Evolutionary conservation across 2,888 invertebrate genomes (phyloP), one percentile per base, ranked within the genome.

Genomic region (Entomobrya multifasciata): DNA sequence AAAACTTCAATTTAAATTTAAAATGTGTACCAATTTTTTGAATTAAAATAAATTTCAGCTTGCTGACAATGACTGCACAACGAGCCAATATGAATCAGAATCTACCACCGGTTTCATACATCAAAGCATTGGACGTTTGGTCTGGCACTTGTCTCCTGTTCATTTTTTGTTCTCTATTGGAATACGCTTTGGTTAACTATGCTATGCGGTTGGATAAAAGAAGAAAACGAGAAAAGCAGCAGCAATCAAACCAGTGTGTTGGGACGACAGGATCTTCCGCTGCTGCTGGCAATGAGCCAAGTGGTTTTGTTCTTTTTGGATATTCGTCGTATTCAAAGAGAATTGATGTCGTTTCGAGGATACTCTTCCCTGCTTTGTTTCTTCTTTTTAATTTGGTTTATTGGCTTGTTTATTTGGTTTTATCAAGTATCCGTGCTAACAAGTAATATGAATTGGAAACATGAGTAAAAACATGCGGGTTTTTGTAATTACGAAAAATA

Each of bases 131-230:
- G 62, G 93, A 93, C 89, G 92, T 93, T 5, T 93, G 93, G 93
- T 93, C 93, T 88, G 92, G 92, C n/a, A 92, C 93, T 3, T 94
- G 94, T 89, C 91, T 94, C 44, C 93, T 93, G 2, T 94, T 94
- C 91, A 94, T 94, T 44, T 94, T 94, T 90, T 93, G 93, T 0
- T 94, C 94, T 0, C 91, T 94, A 25, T 92, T 94, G 17, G 94
- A 94, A 91, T 94, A 94, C 90, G 94, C 94, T 1, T 92, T 94
- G 47, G 94, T 94, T 76, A 94, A 94, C 91, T 94, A 94, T 86
- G 92, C 93, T 8, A 92, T 92, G 17, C 90, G 93, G 74, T 89
- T 88, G 17, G 90, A 90, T 81, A 88, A 88, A 44, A 65, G 86
- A 22, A 85, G 41, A 11, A 85, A 87, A 27, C 76, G 79, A 41